A percentile compares a stretch with the other conserved stretches of the same genome.
phyloP scores from a whole-genome alignment of 2,888 invertebrate genomes.

The Cephus spinipes region DNA sequence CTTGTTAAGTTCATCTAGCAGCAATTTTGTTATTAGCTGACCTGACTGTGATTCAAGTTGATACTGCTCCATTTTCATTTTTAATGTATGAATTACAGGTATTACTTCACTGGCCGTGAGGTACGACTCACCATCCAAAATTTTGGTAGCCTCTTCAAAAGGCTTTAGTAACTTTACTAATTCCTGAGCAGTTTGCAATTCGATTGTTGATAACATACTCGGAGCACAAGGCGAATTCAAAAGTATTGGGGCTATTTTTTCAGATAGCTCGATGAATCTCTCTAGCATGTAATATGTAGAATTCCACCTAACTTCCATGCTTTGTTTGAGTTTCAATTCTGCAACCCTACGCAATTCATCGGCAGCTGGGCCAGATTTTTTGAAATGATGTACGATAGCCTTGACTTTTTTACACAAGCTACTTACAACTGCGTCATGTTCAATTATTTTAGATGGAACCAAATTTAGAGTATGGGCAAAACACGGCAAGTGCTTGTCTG shows the following conservation, averaged over 20 bases:
- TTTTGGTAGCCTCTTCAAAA: conserved; percentile 33
- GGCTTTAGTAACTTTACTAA: conserved; percentile 28
- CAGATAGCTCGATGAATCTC: conserved; percentile 10
- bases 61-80: not conserved
- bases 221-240: conserved; percentile 7
- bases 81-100: conserved; percentile 27
- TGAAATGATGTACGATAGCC: conserved; percentile 26
- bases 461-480: conserved; percentile 29
- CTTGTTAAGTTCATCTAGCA: not conserved
- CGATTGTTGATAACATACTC: conserved; percentile 18
- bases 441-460: conserved; percentile 17
- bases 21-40: too few species aligned
- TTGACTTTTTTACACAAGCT: conserved; percentile 23
- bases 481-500: conserved; percentile 23
- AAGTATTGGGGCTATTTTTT: not conserved
- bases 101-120: conserved; percentile 23
- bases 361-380: conserved; percentile 16
- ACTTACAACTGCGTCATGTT: conserved; percentile 11
- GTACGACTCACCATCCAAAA: conserved; percentile 35
- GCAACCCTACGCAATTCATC: conserved; percentile 18
- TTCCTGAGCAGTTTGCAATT: conserved; percentile 29
- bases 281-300: conserved; percentile 24
- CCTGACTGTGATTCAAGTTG: too few species aligned
- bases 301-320: conserved; percentile 33
- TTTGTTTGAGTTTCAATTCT: conserved; percentile 23